These are phyloP conservation scores for Tineola bisselliella DNA, from an alignment of 2,888 invertebrate genomes.

Conservation along the genomic window DNA sequence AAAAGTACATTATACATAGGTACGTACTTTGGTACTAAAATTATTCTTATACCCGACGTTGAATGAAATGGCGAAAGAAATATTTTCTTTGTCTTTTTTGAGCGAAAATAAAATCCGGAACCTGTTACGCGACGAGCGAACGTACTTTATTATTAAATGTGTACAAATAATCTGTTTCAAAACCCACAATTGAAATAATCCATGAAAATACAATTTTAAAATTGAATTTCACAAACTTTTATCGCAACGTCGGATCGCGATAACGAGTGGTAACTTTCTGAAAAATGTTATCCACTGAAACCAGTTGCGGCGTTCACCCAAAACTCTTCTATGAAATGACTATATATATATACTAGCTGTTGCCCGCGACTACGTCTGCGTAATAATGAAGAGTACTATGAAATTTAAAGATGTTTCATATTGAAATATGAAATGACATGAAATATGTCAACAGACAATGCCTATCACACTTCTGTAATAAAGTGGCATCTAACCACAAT, in stretches of 20 bases:
- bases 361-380: too few species aligned
- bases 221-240: not conserved
- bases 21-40: too few species aligned
- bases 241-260: conserved; percentile 4
- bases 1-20: too few species aligned
- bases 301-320: not conserved
- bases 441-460: too few species aligned
- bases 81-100: not conserved
- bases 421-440: too few species aligned
- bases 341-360: not conserved
- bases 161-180: not conserved
- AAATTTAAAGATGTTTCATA: too few species aligned
- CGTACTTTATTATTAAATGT: not conserved
- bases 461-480: too few species aligned
- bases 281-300: not conserved
- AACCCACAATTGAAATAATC: not conserved
- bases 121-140: not conserved
- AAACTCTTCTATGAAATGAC: not conserved
- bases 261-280: not conserved
- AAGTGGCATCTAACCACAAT: too few species aligned
- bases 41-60: too few species aligned
- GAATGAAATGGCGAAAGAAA: too few species aligned
- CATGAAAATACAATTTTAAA: not conserved
- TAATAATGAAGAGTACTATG: too few species aligned
- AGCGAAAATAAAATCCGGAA: not conserved